Percentiles rank a stretch among this genome's conserved stretches.
Conservation (phyloP, 2,797 vertebrate species). For the Microcaecilia unicolor region DNA sequence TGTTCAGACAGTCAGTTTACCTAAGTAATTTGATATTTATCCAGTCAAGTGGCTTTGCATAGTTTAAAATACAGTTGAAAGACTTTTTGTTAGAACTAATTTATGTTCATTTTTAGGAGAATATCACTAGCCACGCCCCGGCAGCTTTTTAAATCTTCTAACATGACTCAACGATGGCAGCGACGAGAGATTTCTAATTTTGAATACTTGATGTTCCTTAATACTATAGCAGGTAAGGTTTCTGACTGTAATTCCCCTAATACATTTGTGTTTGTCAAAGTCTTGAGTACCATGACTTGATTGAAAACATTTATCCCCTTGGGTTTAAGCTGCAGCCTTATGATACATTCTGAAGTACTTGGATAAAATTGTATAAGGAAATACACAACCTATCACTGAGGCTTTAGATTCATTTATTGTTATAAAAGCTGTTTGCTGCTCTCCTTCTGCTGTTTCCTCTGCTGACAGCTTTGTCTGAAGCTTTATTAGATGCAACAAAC, state of each 20-base stretch:
- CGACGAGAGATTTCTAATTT: conserved; percentile 97
- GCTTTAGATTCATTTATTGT: conserved; percentile 36
- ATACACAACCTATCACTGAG: conserved; percentile 26
- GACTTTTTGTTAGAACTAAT: no score
- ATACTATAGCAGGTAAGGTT: conserved; percentile 90
- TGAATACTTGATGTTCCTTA: conserved; percentile 98
- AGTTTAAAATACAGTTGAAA: no score
- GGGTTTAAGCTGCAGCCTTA: conserved; percentile 29
- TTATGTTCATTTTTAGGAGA: conserved; percentile 62
- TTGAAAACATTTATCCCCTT: conserved; percentile 32
- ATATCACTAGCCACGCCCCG: conserved; percentile 91
- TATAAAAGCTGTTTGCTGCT: conserved; percentile 40
- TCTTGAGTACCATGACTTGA: conserved; percentile 23
- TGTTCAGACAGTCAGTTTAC: no score
- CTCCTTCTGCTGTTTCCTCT: conserved; percentile 50
- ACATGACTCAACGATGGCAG: conserved; percentile 99
- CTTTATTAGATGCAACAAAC: conserved; percentile 70
- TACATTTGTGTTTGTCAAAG: conserved; percentile 42
- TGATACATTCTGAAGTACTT: conserved; percentile 33
- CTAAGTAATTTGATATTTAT: no score
- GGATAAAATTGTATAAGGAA: conserved; percentile 41
- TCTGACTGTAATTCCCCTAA: conserved; percentile 28
- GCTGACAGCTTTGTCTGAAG: conserved; percentile 66
- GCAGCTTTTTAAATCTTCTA: conserved; percentile 98
- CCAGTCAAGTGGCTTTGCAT: no score